Evolutionary conservation across 92 coral and sea anemone genomes (phyloP), one percentile per base, ranked within the genome.

Genomic region (Umimayanthus kanabou): DNA sequence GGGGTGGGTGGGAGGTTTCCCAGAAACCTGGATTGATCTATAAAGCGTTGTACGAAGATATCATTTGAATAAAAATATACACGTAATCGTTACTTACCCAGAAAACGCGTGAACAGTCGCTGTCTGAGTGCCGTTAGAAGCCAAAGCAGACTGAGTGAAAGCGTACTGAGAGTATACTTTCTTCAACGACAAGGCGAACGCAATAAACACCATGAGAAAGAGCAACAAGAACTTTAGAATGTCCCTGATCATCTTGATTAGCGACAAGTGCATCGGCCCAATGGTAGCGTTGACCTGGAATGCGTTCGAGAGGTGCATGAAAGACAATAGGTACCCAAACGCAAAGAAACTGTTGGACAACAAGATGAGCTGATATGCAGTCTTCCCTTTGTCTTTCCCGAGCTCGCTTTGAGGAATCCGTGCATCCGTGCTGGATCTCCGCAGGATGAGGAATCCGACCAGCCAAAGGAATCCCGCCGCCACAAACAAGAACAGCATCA

Each of bases 221-320:
- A 95, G 81, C 77, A 92, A 15, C 83, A 95, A 50, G 88, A 95
- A 95, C 88, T 95, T 95, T 28, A 87, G 39, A 13, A 95, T 90
- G 64, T 95, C 98, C 72, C 72, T 90, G 25, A 90, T 79, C 98
- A 95, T 95, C 86, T 92, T 92, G 49, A 90, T 80, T 26, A 95
- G 86, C 40, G 98, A 95, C 50, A 95, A 86, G 84, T 95, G 95
- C 87, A 95, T 81, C 14, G 98, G 98, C 0, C 98, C 98, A 39
- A 95, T 87, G 9, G 84, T 77, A 25, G 89, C 42, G 76, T 87
- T 93, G 53, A 93, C 93, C 73, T 95, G 94, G 22, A 94, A 84
- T 3, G 92, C 83, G 83, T 85, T 90, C 13, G 94, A 88, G 28
- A 95, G 71, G 83, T 93, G 95, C 28, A 95, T 69, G 88, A 95